phyloP scores from a whole-genome alignment of 2,797 vertebrate genomes.

The Percopsis omiscomaycus region DNA sequence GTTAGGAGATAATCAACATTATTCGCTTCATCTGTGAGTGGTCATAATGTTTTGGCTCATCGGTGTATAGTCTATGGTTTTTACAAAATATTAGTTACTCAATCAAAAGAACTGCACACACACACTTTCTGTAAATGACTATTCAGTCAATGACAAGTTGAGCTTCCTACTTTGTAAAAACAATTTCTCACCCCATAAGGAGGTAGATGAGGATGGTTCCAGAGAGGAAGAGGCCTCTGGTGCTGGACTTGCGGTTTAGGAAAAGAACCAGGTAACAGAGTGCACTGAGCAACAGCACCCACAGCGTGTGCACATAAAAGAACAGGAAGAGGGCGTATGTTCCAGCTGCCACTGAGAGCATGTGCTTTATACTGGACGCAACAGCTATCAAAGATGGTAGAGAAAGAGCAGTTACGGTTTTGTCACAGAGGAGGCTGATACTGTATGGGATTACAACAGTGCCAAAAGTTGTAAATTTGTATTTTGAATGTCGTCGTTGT shows the following conservation, averaged over 20 bases:
- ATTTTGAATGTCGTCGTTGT: too few species aligned
- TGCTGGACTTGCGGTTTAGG: slow-evolving; percentile 79
- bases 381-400: slow-evolving; percentile 54
- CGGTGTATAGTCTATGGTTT: too few species aligned
- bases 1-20: too few species aligned
- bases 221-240: slow-evolving; percentile 84
- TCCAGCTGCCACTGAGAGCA: slow-evolving; percentile 76
- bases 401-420: background rate
- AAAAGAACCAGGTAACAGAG: slow-evolving; percentile 87
- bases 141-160: too few species aligned
- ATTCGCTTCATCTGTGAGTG: too few species aligned
- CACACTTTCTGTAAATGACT: too few species aligned
- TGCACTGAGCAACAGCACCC: slow-evolving; percentile 85
- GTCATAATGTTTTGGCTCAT: too few species aligned
- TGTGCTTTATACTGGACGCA: slow-evolving; percentile 77
- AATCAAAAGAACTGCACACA: too few species aligned
- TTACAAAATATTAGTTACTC: too few species aligned
- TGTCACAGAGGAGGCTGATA: background rate
- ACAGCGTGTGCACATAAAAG: slow-evolving; percentile 87
- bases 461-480: too few species aligned
- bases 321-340: slow-evolving; percentile 86
- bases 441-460: too few species aligned
- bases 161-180: too few species aligned
- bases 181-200: slow-evolving; percentile 81
- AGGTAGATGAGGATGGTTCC: slow-evolving; percentile 87